Evolutionary conservation across 1,140 invertebrate genomes (phyloP), one percentile per base, ranked within the genome.

Genomic region (Drosophila sp.): DNA sequence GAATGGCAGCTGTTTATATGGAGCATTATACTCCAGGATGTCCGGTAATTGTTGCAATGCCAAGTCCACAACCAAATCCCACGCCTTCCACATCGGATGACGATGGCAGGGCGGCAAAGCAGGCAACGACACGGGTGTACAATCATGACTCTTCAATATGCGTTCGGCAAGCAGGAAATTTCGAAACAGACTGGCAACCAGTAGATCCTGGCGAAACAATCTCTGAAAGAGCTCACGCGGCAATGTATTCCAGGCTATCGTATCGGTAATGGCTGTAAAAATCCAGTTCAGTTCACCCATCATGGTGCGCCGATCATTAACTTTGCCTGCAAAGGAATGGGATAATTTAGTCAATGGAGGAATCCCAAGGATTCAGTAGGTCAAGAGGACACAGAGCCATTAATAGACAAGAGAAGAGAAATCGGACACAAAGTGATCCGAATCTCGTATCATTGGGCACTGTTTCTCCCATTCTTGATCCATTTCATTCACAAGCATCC

Each of bases 251-350:
- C 98, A 99, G 0, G 99, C 99, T 91, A 99, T 99, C n/a, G 99
- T 99, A 92, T 99, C 99, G 2, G 99, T 99, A 63, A 99, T 99
- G 5, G 99, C 99, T 38, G 99, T 99, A 93, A 99, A 99, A 91
- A 99, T 99, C 99, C 99, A 99, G 93, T 99, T 99, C 47, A 99
- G 93, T 93, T 99, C 98, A 62, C 99, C 99, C 67, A 99, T 94
- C 96, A 99, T 98, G 30, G 99, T 99, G 82, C 98, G 94, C 38
- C 99, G 94, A 93, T 99, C 99, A 79, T 96, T 98, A 63, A 99
- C 94, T 91, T 97, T 96, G 5, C 99, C 99, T 76, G 50, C 1
- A 25, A 64, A 7, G 1, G 2, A 25, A 8, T 25, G 5, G 7
- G 3, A 23, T 1, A 17, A 66, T 58, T 60, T 47, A 23, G 1